A percentile compares a stretch with the other conserved stretches of the same genome.
These are phyloP conservation scores for Tangara arthus DNA, from an alignment of 2,797 vertebrate genomes.

Conservation along the genomic window DNA sequence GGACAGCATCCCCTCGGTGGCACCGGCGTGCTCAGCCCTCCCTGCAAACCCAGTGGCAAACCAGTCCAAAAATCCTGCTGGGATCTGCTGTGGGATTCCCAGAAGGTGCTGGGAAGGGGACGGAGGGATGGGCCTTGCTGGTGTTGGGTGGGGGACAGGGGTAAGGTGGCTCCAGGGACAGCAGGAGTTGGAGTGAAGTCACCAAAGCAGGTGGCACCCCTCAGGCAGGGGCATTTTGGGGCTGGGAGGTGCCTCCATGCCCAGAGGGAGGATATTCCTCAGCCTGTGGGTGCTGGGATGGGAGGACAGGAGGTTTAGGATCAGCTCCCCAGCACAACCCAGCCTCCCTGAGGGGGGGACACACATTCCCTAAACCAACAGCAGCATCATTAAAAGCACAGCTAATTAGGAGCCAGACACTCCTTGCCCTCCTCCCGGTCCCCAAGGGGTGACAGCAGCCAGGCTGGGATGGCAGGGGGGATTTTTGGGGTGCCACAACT, in stretches of 20 bases:
- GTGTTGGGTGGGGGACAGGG: neutral
- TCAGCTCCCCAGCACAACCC: neutral
- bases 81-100: neutral
- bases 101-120: neutral
- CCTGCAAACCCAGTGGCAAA: neutral
- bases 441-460: neutral
- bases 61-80: accelerated
- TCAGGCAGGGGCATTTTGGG: accelerated
- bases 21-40: accelerated
- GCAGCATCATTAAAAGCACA: neutral
- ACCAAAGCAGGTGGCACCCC: neutral
- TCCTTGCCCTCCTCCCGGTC: neutral
- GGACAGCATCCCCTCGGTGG: accelerated
- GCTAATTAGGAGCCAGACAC: neutral
- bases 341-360: neutral
- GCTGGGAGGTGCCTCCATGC: neutral
- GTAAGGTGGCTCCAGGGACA: neutral
- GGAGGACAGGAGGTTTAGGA: neutral
- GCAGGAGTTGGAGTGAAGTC: neutral
- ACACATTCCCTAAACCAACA: neutral
- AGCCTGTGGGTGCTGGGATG: neutral
- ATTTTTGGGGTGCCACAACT: neutral
- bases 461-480: neutral
- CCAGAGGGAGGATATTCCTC: neutral
- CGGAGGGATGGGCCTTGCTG: neutral